Conservation (phyloP, 2,888 invertebrate genomes). For the Cephus pygmeus region DNA sequence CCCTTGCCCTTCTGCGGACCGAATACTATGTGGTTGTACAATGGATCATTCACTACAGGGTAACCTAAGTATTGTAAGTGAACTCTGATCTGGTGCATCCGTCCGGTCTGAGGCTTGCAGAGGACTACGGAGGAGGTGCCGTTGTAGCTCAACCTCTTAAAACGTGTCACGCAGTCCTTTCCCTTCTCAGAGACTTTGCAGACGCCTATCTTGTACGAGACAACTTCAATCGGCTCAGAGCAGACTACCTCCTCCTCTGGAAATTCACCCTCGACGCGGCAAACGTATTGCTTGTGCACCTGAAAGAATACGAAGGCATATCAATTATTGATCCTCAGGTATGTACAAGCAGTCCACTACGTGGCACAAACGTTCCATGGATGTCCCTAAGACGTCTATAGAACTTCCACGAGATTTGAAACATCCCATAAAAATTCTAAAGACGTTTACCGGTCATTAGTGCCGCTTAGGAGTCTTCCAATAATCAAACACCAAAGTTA, state of each 20-base stretch:
- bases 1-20: conserved; percentile 90
- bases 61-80: conserved; percentile 97
- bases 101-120: conserved; percentile 94
- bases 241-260: conserved; percentile 92
- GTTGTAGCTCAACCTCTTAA: conserved; percentile 90
- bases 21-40: conserved; percentile 96
- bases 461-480: background rate
- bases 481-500: background rate
- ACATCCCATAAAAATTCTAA: background rate
- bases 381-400: too few relatives aligned
- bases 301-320: conserved; percentile 21
- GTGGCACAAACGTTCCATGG: background rate
- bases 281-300: conserved; percentile 95
- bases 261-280: conserved; percentile 93
- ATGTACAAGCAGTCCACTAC: background rate
- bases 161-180: conserved; percentile 91
- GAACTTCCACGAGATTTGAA: background rate
- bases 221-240: conserved; percentile 90
- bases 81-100: conserved; percentile 99
- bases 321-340: background rate
- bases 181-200: conserved; percentile 94
- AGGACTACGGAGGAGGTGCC: conserved; percentile 91
- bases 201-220: conserved; percentile 95
- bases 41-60: conserved; percentile 96
- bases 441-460: background rate